Percentiles rank a stretch among this genome's conserved stretches.
Conservation (phyloP, 2,888 invertebrate genomes). For the Celastrina argiolus region DNA sequence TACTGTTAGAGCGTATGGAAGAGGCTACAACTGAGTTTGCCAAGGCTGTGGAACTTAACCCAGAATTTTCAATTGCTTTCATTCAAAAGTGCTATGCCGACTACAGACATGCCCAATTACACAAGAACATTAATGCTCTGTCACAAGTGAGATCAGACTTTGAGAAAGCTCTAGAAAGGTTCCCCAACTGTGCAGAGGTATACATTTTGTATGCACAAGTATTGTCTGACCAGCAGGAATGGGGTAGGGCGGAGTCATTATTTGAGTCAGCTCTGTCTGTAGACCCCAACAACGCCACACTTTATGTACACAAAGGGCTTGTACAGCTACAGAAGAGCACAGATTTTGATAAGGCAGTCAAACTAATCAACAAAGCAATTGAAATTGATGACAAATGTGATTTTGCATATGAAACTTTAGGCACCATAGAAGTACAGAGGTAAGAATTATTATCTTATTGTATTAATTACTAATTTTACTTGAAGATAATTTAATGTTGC, state of each 20-base stretch:
- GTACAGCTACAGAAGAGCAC: slow-evolving; percentile 91
- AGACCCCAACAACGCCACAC: slow-evolving; percentile 90
- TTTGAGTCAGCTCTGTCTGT: slow-evolving; percentile 89
- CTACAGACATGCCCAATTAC: slow-evolving; percentile 83
- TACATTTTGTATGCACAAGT: slow-evolving; percentile 95
- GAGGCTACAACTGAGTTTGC: slow-evolving; percentile 90
- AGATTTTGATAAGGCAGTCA: slow-evolving; percentile 87
- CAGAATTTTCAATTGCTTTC: slow-evolving; percentile 89
- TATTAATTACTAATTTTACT: neutral
- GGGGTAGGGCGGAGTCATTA: slow-evolving; percentile 87
- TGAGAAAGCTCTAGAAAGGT: slow-evolving; percentile 85
- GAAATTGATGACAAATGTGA: slow-evolving; percentile 94
- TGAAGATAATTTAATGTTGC: neutral
- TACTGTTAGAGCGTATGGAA: slow-evolving; percentile 88
- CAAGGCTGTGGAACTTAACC: slow-evolving; percentile 88
- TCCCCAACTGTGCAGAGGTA: slow-evolving; percentile 91
- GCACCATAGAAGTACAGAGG: slow-evolving; percentile 96
- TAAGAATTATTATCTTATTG: slow-evolving; percentile 46
- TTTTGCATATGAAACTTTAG: slow-evolving; percentile 96
- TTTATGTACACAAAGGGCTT: slow-evolving; percentile 91
- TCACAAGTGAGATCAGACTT: slow-evolving; percentile 84
- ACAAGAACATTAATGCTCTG: slow-evolving; percentile 79
- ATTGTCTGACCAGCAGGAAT: slow-evolving; percentile 89
- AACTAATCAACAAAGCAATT: slow-evolving; percentile 88
- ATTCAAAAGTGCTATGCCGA: slow-evolving; percentile 95